Base-by-base conservation (phyloP, 2,888 invertebrate genomes). In the Pandemis corylana region DNA sequence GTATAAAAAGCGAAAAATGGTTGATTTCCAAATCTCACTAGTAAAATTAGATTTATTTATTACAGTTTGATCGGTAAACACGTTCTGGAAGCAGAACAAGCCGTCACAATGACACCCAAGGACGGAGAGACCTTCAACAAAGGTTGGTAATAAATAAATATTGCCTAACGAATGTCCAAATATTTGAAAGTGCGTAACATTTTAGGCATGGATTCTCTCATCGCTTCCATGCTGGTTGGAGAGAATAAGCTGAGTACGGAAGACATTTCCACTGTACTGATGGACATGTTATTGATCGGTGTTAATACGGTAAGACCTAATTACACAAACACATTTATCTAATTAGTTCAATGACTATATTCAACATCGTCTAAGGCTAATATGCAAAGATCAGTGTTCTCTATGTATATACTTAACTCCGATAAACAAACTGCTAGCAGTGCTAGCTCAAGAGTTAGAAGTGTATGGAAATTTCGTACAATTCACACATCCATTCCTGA, bases 241-340 rank as follows among this genome's bases (percentile, higher is more conserved):
- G 94, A 95, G 63, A 92, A 94, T 36, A 94, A 92, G 71, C 91
- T 96, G 86, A 90, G 88, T 67, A 88, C 95, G 0, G 96, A 96
- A 80, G 96, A 96, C 79, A 91, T 96, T 65, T 90, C 96, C 49
- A 96, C 96, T 0, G 85, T 96, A 1, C 81, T 96, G 63, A 94
- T 96, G 92, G 96, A 96, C 82, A 95, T 96, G 95, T 90, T 96
- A 62, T 86, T 96, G 7, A 94, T 96, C 80, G 96, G 96, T 73
- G 95, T 96, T 0, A 96, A 96, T 81, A 95, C 96, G 80, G 95
- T 96, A 86, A 85, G 83, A 72, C 10, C 9, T 12, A 4, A 4
- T 28, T n/a, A 7, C n/a, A 62, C 7, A 10, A 42, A 13, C 13
- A 62, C 42, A 0, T 13, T 13, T 10, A 13, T n/a, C 15, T 63